A percentile compares a stretch with the other conserved stretches of the same genome.
phyloP scores from a whole-genome alignment of 35 echinoderm and acorn worm species.

The Patiria miniata region DNA sequence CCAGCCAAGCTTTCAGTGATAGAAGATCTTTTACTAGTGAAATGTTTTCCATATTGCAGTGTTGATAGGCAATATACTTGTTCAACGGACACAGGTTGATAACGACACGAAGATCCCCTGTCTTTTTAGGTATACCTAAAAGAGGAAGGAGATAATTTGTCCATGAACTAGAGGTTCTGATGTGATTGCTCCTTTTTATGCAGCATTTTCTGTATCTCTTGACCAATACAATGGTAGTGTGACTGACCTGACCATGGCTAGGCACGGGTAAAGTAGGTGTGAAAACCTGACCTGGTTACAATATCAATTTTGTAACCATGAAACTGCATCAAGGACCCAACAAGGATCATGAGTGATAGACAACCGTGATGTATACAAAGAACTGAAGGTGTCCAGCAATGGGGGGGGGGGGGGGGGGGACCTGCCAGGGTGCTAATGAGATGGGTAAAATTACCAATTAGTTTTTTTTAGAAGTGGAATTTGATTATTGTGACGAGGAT shows the following conservation, averaged over 20 bases:
- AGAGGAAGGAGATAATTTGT: constrained; percentile 25
- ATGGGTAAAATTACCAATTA: too few relatives aligned
- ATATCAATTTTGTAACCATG: not conserved
- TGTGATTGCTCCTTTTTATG: constrained; percentile 23
- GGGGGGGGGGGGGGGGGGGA: too few relatives aligned
- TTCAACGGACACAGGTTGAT: constrained; percentile 47
- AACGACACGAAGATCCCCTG: constrained; percentile 44
- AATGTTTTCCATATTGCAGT: constrained; percentile 63
- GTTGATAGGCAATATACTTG: constrained; percentile 35
- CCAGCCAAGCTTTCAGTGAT: not conserved
- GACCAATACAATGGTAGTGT: not conserved
- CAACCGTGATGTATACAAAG: not conserved
- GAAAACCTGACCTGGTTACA: not conserved
- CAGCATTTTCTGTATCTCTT: constrained; percentile 18
- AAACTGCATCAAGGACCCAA: not conserved
- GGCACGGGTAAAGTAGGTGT: not conserved
- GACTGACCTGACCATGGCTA: not conserved
- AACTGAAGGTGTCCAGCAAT: not conserved
- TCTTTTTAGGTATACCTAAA: constrained; percentile 36
- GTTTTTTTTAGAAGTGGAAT: too few relatives aligned
- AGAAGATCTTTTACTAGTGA: not conserved
- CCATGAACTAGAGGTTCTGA: not conserved
- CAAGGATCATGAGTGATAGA: not conserved
- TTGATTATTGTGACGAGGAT: too few relatives aligned
- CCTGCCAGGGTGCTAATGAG: too few relatives aligned